Evolutionary conservation across 2,888 invertebrate genomes (phyloP).

Genomic region (Caenorhabditis japonica): DNA sequence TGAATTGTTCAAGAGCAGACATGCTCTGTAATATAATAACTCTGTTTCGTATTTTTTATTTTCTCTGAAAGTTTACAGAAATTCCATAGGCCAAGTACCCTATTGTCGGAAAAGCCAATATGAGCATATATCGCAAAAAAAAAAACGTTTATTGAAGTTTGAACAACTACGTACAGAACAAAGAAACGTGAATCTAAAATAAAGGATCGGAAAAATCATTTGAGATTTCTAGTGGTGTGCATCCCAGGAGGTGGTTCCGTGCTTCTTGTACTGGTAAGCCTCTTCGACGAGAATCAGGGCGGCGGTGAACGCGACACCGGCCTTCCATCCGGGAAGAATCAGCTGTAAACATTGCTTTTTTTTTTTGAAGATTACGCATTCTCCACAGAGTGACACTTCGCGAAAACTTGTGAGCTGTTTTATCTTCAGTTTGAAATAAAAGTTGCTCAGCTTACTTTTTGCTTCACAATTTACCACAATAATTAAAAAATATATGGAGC

Average conservation of each 20-base stretch:
- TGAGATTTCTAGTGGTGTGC: constrained; percentile 62
- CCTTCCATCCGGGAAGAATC: constrained; percentile 69
- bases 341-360: constrained; percentile 54
- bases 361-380: background rate
- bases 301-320: constrained; percentile 69
- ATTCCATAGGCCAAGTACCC: constrained; percentile 10
- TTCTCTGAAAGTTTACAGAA: background rate
- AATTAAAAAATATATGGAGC: too few species aligned
- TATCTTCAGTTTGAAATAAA: too few species aligned
- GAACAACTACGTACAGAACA: constrained; percentile 36
- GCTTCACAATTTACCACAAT: too few species aligned
- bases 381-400: too few species aligned
- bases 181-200: constrained; percentile 20
- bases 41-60: too few species aligned
- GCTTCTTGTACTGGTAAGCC: constrained; percentile 66
- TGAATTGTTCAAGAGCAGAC: constrained; percentile 75
- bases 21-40: constrained; percentile 53
- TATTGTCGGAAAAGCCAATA: background rate
- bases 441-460: too few species aligned
- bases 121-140: background rate
- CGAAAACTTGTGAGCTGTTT: too few species aligned
- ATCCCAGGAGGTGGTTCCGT: constrained; percentile 73
- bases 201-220: constrained; percentile 8
- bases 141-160: constrained; percentile 20
- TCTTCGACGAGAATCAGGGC: constrained; percentile 72